Evolutionary conservation across 2,888 invertebrate genomes (phyloP), one percentile per base, ranked within the genome.

Genomic region (Strigamia transsilvanica): DNA sequence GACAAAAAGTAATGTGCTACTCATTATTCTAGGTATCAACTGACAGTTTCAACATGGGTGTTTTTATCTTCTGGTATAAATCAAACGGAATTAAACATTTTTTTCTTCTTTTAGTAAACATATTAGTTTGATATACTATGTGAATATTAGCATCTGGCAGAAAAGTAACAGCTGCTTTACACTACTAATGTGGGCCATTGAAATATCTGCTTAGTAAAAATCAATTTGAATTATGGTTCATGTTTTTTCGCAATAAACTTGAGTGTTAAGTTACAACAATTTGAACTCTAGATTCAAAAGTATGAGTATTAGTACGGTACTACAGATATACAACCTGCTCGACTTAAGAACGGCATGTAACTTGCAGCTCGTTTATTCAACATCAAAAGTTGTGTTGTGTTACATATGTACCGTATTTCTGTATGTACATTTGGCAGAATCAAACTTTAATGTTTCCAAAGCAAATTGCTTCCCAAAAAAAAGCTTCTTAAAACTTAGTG

Each of bases 71-170:
- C 73, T 73, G 73, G 73, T 73, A 27, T 73, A 73, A 73, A 73
- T 73, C 73, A 73, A 73, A n/a, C 32, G 73, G 7, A 15, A 73
- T 73, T 73, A 73, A 73, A 27, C 27, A 27, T 73, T 73, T 73
- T 32, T 73, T 51, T 51, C 12, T 18, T 51, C 18, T 51, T 38
- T 56, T 9, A 4, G 1, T 5, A 9, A 21, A 32, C 12, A 73
- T 32, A 73, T 73, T 27, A 73, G 73, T 73, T 32, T 73, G 32
- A 73, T 73, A 32, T 73, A 73, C 32, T 27, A 27, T 73, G 73
- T 32, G 73, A 73, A 73, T 27, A 73, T 23, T 73, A 27, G 73
- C 73, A 73, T 27, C 73, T 73, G 73, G 73, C 32, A 56, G 21
- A 56, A 18, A 56, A 56, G 21, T 21, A 56, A 18, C 73, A 73